phyloP scores from a whole-genome alignment of 2,113 vertebrate genomes.

The Variabilichromis moorii region DNA sequence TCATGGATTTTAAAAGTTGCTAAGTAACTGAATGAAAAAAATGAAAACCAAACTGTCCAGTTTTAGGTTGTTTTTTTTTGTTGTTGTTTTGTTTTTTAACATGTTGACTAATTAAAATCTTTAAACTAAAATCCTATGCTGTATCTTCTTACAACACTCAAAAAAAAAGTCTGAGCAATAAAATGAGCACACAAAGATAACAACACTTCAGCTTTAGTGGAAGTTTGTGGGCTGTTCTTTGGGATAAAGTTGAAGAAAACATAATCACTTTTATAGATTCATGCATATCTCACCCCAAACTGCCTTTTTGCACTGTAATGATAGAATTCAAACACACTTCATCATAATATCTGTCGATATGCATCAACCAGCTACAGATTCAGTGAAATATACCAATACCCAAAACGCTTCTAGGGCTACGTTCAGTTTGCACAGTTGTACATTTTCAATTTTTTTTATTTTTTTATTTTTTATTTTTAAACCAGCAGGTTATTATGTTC shows the following conservation, averaged over 20 bases:
- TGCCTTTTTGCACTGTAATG: neutral
- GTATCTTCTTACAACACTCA: neutral
- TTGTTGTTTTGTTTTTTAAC: neutral
- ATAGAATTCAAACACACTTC: neutral
- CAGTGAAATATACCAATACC: neutral
- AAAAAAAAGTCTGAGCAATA: neutral
- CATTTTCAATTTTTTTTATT: neutral
- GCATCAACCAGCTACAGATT: neutral
- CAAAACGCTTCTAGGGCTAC: neutral
- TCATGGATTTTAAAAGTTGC: neutral
- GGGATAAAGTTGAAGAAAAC: constrained; percentile 34
- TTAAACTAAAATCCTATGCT: neutral
- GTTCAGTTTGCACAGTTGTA: neutral
- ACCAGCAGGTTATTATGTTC: neutral
- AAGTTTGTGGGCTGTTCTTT: constrained; percentile 44
- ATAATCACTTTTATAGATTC: constrained; percentile 9
- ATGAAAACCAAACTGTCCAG: neutral
- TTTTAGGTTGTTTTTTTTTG: neutral
- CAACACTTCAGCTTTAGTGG: constrained; percentile 14
- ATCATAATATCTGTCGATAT: neutral
- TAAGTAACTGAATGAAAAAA: neutral
- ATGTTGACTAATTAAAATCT: neutral
- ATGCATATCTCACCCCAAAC: constrained; percentile 10
- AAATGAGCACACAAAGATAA: constrained; percentile 16
- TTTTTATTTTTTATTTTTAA: neutral